Percentiles rank a stretch among this genome's conserved stretches.
Conservation (phyloP, 2,888 invertebrate genomes). For the Leptopilina syphax region DNA sequence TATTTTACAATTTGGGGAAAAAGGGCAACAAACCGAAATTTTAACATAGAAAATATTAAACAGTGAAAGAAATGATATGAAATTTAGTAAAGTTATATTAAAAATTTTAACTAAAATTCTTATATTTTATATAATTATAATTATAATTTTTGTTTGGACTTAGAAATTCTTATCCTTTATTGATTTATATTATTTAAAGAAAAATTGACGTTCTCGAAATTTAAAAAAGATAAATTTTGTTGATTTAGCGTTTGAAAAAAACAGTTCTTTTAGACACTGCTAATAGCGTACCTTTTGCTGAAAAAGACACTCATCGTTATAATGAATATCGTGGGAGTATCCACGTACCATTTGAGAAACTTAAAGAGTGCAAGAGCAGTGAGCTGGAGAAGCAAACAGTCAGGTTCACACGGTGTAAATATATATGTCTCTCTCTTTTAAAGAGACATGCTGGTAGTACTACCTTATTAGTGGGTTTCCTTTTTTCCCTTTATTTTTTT, state of each 20-base stretch:
- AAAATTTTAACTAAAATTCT: too few relatives aligned
- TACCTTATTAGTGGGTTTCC: slow-evolving; percentile 16
- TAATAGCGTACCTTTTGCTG: not conserved
- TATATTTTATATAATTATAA: too few relatives aligned
- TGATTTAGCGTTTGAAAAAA: not conserved
- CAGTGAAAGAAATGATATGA: too few relatives aligned
- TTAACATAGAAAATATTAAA: too few relatives aligned
- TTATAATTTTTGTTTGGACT: too few relatives aligned
- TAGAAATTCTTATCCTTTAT: too few relatives aligned
- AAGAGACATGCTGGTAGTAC: slow-evolving; percentile 38
- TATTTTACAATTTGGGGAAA: too few relatives aligned
- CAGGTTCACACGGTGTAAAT: slow-evolving; percentile 55
- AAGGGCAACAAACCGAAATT: too few relatives aligned
- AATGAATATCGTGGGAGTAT: slow-evolving; percentile 42
- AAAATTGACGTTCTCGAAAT: too few relatives aligned
- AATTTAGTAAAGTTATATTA: too few relatives aligned
- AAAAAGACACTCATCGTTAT: slow-evolving; percentile 49
- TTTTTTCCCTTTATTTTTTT: not conserved
- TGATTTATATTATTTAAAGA: too few relatives aligned
- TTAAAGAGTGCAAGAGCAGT: slow-evolving; percentile 53
- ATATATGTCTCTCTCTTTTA: slow-evolving; percentile 47
- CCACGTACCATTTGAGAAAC: slow-evolving; percentile 47
- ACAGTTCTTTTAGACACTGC: not conserved
- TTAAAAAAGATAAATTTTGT: too few relatives aligned
- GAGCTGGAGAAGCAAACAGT: slow-evolving; percentile 54